These are phyloP conservation scores for Siniperca knerii DNA, from an alignment of 2,113 vertebrate genomes.

Conservation along the genomic window DNA sequence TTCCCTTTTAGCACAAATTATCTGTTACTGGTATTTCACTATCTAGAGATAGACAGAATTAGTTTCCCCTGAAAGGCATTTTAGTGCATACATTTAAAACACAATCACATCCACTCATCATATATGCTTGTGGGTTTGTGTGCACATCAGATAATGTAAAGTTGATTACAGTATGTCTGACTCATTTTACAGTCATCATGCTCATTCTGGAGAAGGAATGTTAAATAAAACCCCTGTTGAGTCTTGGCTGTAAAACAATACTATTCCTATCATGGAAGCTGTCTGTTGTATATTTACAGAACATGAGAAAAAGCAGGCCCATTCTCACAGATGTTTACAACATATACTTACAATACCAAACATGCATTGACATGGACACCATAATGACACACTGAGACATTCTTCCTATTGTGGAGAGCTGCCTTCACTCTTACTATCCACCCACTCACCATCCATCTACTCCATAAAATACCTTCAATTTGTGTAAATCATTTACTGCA, in stretches of 20 bases:
- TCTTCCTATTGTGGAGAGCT: conserved; percentile 69
- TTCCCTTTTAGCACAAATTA: conserved; percentile 2
- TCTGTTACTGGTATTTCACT: not conserved
- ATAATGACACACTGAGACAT: conserved; percentile 77
- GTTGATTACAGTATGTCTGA: conserved; percentile 71
- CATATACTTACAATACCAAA: conserved; percentile 77
- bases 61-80: conserved; percentile 14
- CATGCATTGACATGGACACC: conserved; percentile 73
- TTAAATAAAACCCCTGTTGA: conserved; percentile 62
- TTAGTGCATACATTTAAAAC: conserved; percentile 32
- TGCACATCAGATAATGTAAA: conserved; percentile 55
- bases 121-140: conserved; percentile 55
- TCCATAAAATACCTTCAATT: conserved; percentile 26
- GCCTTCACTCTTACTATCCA: conserved; percentile 35
- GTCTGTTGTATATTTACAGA: conserved; percentile 74
- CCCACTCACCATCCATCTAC: conserved; percentile 47
- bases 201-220: conserved; percentile 41
- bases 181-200: conserved; percentile 64
- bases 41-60: conserved; percentile 2
- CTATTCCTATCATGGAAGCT: conserved; percentile 53
- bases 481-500: conserved; percentile 16
- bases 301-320: conserved; percentile 68
- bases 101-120: conserved; percentile 40
- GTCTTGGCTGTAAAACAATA: conserved; percentile 68
- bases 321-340: conserved; percentile 72